These are phyloP conservation scores for Morus bassanus DNA, from an alignment of 2,797 vertebrate genomes.

Conservation along the genomic window DNA sequence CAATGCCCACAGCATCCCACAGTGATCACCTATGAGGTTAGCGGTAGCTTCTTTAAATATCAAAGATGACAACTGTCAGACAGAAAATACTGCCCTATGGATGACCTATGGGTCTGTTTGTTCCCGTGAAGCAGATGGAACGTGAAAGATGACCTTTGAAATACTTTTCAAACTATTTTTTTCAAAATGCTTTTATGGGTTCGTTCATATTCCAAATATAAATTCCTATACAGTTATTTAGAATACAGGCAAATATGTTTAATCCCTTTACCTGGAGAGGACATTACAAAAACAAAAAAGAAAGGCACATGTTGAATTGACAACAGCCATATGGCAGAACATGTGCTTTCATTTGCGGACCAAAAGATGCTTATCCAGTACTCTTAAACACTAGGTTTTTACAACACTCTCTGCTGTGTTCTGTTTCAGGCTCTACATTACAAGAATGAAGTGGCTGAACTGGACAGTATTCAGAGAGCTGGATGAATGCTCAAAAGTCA, in stretches of 20 bases:
- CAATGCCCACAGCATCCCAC: not conserved
- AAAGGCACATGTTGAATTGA: not conserved
- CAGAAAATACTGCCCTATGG: not conserved
- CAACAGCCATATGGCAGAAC: not conserved
- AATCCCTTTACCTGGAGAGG: constrained; percentile 9
- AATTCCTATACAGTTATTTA: not conserved
- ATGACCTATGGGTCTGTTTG: not conserved
- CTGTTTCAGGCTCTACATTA: not conserved
- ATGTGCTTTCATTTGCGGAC: not conserved
- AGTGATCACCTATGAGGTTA: not conserved
- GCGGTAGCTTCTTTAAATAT: not conserved
- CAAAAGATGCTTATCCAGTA: not conserved
- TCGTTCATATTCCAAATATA: not conserved
- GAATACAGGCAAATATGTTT: not conserved
- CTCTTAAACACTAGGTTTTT: not conserved
- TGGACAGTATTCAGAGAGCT: not conserved
- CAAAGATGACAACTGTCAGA: not conserved
- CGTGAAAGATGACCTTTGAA: not conserved
- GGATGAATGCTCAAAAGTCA: not conserved
- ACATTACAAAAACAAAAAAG: not conserved
- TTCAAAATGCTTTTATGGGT: not conserved
- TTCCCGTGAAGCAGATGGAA: not conserved
- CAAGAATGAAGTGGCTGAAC: not conserved
- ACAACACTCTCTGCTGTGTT: not conserved
- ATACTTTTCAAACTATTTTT: not conserved